Evolutionary conservation across 2,797 vertebrate genomes (phyloP).

Genomic region (Thaleichthys pacificus): DNA sequence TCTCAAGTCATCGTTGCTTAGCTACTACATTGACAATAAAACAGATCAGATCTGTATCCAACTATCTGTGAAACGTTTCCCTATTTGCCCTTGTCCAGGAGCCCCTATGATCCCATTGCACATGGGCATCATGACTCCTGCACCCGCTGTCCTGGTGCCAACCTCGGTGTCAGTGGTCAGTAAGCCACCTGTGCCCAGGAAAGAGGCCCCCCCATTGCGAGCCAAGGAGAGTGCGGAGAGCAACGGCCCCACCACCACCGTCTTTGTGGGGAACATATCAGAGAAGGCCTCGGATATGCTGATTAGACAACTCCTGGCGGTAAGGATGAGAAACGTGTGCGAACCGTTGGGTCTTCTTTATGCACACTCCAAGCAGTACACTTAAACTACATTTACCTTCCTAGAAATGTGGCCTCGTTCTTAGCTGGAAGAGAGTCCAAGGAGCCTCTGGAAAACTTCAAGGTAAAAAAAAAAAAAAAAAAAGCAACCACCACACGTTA

Average conservation of each 20-base stretch:
- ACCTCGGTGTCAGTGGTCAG: conserved; percentile 88
- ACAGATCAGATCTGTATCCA: not conserved
- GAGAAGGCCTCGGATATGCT: conserved; percentile 99
- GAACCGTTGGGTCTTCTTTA: not conserved
- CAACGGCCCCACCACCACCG: conserved; percentile 95
- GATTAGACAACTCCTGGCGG: conserved; percentile 94
- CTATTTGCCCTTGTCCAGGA: conserved; percentile 66
- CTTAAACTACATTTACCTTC: conserved; percentile 41
- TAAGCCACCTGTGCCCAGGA: conserved; percentile 87
- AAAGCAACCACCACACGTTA: too few species aligned
- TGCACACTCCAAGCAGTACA: too few species aligned
- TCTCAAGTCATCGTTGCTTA: not conserved
- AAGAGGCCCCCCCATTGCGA: conserved; percentile 79
- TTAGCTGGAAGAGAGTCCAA: conserved; percentile 99
- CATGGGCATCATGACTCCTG: conserved; percentile 94
- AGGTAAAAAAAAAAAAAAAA: conserved; percentile 75
- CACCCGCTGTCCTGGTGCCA: conserved; percentile 88
- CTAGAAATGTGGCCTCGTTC: conserved; percentile 99
- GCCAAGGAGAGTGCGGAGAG: conserved; percentile 87
- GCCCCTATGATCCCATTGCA: conserved; percentile 97
- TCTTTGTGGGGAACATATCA: conserved; percentile 98
- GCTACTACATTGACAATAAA: too few species aligned
- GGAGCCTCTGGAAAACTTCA: conserved; percentile 99
- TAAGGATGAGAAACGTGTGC: conserved; percentile 69
- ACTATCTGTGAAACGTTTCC: not conserved